phyloP scores from a whole-genome alignment of 2,888 invertebrate species.

The Agrypnus murinus region DNA sequence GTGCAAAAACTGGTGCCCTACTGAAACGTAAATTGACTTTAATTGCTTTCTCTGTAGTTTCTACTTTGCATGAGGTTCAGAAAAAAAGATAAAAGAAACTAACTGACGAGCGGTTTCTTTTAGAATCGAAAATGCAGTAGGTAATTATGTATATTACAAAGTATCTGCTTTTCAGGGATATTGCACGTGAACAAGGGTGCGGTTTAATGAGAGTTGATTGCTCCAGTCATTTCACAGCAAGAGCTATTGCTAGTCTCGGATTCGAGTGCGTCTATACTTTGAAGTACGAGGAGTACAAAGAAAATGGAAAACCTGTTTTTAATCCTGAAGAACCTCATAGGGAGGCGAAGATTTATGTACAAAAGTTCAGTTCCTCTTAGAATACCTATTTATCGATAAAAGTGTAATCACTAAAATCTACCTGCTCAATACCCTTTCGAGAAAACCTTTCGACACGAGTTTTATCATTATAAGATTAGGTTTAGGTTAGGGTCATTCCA shows the following conservation, averaged over 20 bases:
- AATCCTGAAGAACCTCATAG: slow-evolving; percentile 75
- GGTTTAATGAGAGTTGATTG: slow-evolving; percentile 82
- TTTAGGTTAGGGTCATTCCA: too few species aligned
- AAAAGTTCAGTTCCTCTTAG: not conserved
- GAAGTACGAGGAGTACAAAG: slow-evolving; percentile 78
- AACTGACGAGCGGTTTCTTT: too few species aligned
- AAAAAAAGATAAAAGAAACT: too few species aligned
- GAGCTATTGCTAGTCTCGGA: slow-evolving; percentile 81
- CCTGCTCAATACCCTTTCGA: too few species aligned
- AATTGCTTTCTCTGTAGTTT: not conserved
- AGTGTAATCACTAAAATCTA: too few species aligned
- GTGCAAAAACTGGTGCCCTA: too few species aligned
- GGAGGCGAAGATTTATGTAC: slow-evolving; percentile 21
- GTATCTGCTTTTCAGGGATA: slow-evolving; percentile 73
- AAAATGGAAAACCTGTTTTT: slow-evolving; percentile 78
- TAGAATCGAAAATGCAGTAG: not conserved
- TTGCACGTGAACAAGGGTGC: slow-evolving; percentile 73
- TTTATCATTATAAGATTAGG: too few species aligned
- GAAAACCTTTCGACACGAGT: too few species aligned
- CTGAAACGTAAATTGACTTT: not conserved
- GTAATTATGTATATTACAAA: slow-evolving; percentile 14
- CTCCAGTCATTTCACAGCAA: slow-evolving; percentile 84
- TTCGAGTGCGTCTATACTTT: slow-evolving; percentile 80
- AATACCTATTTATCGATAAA: too few species aligned
- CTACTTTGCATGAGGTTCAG: not conserved